A percentile compares a stretch with the other conserved stretches of the same genome.
Evolutionary conservation across 2,113 vertebrate genomes (phyloP).

Genomic region (Rhabdomys dilectus): DNA sequence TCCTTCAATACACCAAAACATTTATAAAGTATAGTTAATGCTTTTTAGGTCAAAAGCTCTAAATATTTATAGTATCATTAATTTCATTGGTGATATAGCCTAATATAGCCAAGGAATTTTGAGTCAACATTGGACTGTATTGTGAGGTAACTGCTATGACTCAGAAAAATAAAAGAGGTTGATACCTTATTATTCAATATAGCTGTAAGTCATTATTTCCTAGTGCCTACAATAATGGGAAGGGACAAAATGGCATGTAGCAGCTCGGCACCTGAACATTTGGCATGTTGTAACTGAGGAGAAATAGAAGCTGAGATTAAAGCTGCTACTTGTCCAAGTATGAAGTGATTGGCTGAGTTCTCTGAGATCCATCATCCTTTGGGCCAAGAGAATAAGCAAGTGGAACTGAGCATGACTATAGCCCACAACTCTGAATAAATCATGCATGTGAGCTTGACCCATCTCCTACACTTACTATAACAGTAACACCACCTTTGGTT

Average conservation of each 20-base stretch:
- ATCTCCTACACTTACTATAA: background rate
- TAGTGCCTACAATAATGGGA: background rate
- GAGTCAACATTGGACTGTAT: background rate
- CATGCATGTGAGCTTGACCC: background rate
- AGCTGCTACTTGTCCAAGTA: background rate
- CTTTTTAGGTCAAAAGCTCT: background rate
- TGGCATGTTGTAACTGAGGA: background rate
- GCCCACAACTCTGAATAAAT: background rate
- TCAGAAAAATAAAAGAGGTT: background rate
- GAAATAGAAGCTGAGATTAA: conserved; percentile 20
- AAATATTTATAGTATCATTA: background rate
- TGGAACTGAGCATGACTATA: background rate
- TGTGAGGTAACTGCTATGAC: background rate
- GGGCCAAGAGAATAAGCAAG: background rate
- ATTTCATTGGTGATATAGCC: background rate
- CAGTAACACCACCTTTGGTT: background rate
- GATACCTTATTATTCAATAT: background rate
- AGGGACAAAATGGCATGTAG: background rate
- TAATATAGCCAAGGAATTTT: background rate
- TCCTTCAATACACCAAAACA: background rate
- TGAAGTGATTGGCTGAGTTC: background rate
- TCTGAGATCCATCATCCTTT: conserved; percentile 45
- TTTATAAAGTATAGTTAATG: background rate
- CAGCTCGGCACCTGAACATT: background rate
- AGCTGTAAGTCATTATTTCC: background rate